Evolutionary conservation across 2,888 invertebrate species (phyloP).

Genomic region (Temnothorax rugatulus): DNA sequence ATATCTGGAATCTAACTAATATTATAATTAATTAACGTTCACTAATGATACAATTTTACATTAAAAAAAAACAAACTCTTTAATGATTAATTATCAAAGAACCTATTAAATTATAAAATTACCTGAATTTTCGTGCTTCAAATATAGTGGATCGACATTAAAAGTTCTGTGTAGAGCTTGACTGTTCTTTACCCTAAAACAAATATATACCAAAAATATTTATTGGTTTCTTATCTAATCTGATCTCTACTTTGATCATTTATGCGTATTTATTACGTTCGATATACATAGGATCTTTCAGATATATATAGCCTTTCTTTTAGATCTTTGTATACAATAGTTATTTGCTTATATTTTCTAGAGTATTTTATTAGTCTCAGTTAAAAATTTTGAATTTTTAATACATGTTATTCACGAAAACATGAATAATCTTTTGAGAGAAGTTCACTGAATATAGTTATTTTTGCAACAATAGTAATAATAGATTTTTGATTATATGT

Average conservation of each 20-base stretch:
- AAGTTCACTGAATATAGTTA: not conserved
- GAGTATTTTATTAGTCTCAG: not conserved
- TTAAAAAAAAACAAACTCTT: too few species aligned
- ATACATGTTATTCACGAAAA: not conserved
- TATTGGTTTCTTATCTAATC: not conserved
- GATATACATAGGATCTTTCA: not conserved
- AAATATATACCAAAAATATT: conserved; percentile 37
- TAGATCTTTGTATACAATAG: not conserved
- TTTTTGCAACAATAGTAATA: not conserved
- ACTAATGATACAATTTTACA: not conserved
- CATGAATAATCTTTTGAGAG: not conserved
- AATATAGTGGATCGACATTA: conserved; percentile 98
- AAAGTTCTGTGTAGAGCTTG: conserved; percentile 97
- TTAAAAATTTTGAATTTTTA: not conserved
- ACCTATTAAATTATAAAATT: conserved; percentile 10
- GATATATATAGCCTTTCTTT: not conserved
- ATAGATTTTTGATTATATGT: not conserved
- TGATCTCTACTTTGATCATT: not conserved
- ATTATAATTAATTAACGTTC: not conserved
- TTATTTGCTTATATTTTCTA: not conserved
- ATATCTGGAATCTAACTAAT: not conserved
- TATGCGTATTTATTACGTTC: conserved; percentile 10
- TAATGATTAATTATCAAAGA: not conserved
- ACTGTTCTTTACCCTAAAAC: conserved; percentile 96
- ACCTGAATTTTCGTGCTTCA: conserved; percentile 99